Base-by-base conservation (phyloP, 1,140 invertebrate species). In the Magallana gigas region DNA sequence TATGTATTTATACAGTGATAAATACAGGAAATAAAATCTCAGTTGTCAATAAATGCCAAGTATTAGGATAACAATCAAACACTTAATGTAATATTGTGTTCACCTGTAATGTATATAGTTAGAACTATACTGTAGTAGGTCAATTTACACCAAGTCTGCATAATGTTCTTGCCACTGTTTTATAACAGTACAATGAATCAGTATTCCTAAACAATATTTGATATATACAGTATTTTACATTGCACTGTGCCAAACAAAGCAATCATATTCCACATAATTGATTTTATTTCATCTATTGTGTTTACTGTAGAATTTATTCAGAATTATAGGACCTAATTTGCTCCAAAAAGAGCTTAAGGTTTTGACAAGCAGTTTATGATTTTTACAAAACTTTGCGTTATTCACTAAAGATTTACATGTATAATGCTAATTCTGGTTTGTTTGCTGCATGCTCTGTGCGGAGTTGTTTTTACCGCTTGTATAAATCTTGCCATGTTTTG, bases 251-350 rank as follows among this genome's bases (percentile, higher is more conserved):
- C 68, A 76, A 76, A 76, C 23, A 76, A 29, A 1, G 11, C 23
- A 76, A 29, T 9, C 9, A 12, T 29, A 18, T 29, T 76, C 11
- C 23, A 76, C 68, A 29, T 36, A 29, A 29, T 3, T 1, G 68
- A 76, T 36, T 29, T 76, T 18, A 76, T 76, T 12, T 76, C 36
- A 29, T 76, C 36, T 29, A 29, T 76, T 76, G 18, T 76, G 29
- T 48, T 18, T 76, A 76, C 68, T 76, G 68, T 76, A 76, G 68
- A 76, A 62, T 16, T 76, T 76, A 12, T 29, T 76, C 36, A 48
- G 36, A 48, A 48, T 2, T 48, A 48, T 48, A 48, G 36, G 36
- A 48, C 23, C 23, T 23, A 23, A 23, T 23, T 48, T 48, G 36
- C 36, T 48, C 36, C 36, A 48, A 48, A 4, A 5, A 48, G 36